Evolutionary conservation across 2,797 vertebrate genomes (phyloP), one percentile per base, ranked within the genome.

Genomic region (Huso huso): DNA sequence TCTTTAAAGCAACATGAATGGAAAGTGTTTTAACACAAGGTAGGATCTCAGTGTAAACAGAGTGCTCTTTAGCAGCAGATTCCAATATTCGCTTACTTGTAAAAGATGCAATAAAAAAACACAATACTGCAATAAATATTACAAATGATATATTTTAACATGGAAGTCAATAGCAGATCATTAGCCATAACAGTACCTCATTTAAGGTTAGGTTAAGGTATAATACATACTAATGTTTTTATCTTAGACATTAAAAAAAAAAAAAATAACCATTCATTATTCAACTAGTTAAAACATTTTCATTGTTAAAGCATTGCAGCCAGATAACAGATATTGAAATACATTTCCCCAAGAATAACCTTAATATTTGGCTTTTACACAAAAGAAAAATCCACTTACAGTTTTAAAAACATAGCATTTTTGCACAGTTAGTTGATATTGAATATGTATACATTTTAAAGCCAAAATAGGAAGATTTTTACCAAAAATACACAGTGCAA

Each of bases 91-190:
- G 8, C 37, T 62, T 12, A 50, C 3, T 62, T 62, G 8, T 18
- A 18, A 15, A 48, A 58, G n/a, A 6, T 18, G 57, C 48, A 61
- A 62, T 57, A 49, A 62, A 23, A 62, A 48, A 64, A 68, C 37
- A 62, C 60, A 63, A 18, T 48, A 67, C 9, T 48, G 13, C 48
- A 23, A 63, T 65, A 6, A 65, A 62, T 68, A 66, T 70, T 59
- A 64, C 8, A 66, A 49, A 68, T 65, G 3, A 15, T 72, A 67
- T 70, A 63, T 71, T 69, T 71, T 55, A 68, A 11, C 55, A 53
- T 57, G 15, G 57, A 51, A 37, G 37, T 37, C 5, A 37, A 37
- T 37, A 37, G 37, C 37, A 37, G 37, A 37, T 37, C 37, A 5
- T 37, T 37, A 37, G 37, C 37, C 37, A 37, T 37, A 37, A 37